Base-by-base conservation (phyloP, 1,140 invertebrate species). In the Sitophilus oryzae region DNA sequence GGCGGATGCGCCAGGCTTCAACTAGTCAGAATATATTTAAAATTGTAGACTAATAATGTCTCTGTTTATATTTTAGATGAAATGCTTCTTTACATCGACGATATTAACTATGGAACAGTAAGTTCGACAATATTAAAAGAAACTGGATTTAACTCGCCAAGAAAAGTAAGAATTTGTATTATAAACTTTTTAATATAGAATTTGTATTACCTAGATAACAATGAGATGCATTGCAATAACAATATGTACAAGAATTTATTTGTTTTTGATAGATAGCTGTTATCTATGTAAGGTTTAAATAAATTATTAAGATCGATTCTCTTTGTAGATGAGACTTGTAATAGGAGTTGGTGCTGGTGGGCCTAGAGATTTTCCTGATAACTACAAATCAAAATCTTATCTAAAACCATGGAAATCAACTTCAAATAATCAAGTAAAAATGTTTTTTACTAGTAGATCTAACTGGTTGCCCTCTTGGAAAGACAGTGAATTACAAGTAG, bases 271-370 rank as follows among this genome's bases (percentile, higher is more conserved):
- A n/a, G n/a, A n/a, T n/a, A n/a, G n/a, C n/a, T n/a, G n/a, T n/a
- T n/a, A n/a, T n/a, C n/a, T n/a, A n/a, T n/a, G n/a, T n/a, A n/a
- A n/a, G n/a, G n/a, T n/a, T n/a, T n/a, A n/a, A n/a, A n/a, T n/a
- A n/a, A n/a, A n/a, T n/a, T n/a, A n/a, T n/a, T n/a, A n/a, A 49
- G 34, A 21, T 34, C n/a, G n/a, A n/a, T 23, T 52, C 44, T 61
- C 16, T 19, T 61, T 59, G 2, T 36, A 65, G 64, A 54, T 52
- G 25, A 50, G 42, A 6, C 30, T 66, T 19, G 56, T 56, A 16
- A 14, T 66, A 16, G 65, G 65, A 1, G 58, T 65, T 15, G 65
- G 60, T 44, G 65, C 61, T n/a, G 65, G 65, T 35, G 65, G 65
- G 15, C 16, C 56, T 9, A 55, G 35, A 22, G 57, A 66, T 48